Base-by-base conservation (phyloP, 2,113 vertebrate species). In the Apus apus region DNA sequence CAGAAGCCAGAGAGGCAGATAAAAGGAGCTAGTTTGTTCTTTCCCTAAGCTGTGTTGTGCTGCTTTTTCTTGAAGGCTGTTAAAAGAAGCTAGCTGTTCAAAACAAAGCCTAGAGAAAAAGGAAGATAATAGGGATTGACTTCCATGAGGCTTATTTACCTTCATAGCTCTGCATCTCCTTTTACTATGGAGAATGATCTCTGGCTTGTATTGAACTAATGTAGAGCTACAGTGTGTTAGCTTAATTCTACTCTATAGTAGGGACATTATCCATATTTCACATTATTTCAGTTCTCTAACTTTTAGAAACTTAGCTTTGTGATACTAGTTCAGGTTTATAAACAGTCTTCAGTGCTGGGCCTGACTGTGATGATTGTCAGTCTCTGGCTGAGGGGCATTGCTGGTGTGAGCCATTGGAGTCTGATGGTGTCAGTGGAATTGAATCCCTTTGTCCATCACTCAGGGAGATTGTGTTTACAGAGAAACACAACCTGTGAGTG, bases 11-110 rank as follows among this genome's bases (percentile, higher is more conserved):
- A 87, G 85, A 65, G 19, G 50, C 30, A 89, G 96, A 89, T 95
- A 61, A 94, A 96, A 93, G 83, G 68, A 90, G 25, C 29, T 0
- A 1, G 79, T 95, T 93, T 95, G 57, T 90, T 94, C 83, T 95
- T 72, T 73, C 18, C 30, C 48, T 60, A 1, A 13, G 2, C 68
- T 27, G 3, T 60, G 5, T 29, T 85, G 38, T 85, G 88, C 38
- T 92, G 87, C 61, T 86, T 91, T 90, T 83, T 94, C 82, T 84
- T 65, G 65, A 84, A 88, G 79, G 34, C 57, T 75, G 72, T 61
- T 94, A 68, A 93, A 92, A 45, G 61, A 78, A 89, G 11, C 26
- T 74, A 2, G 3, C 53, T 45, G 53, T 25, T 94, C 68, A 65
- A 93, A 94, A 88, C 68, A 89, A 84, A 90, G 61, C 60, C 72